Evolutionary conservation across 2,888 invertebrate genomes (phyloP).

Genomic region (Heterodera filipjevi): DNA sequence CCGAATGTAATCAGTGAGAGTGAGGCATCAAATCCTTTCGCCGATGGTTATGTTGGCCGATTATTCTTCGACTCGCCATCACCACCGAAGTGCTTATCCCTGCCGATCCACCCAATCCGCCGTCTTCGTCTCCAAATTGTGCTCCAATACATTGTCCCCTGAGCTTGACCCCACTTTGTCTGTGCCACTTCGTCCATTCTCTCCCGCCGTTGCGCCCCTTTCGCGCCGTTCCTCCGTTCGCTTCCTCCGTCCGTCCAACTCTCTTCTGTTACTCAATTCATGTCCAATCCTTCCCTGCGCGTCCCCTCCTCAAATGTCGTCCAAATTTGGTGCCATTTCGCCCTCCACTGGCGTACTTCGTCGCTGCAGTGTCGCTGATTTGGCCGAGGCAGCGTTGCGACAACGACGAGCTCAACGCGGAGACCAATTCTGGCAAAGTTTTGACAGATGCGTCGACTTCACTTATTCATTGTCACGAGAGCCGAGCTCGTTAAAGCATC

Average conservation of each 20-base stretch:
- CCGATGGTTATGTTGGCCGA: slow-evolving; percentile 2
- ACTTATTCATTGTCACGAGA: not conserved
- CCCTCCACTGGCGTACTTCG: not conserved
- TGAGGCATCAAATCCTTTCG: not conserved
- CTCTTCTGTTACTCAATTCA: not conserved
- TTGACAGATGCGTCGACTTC: not conserved
- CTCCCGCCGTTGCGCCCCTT: not conserved
- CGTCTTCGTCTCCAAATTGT: not conserved
- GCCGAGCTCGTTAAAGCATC: not conserved
- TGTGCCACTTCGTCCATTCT: not conserved
- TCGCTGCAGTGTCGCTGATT: slow-evolving; percentile 12
- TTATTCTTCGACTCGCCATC: not conserved
- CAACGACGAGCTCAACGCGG: slow-evolving; percentile 11
- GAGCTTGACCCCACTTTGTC: not conserved
- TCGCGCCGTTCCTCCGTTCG: not conserved
- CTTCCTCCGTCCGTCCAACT: not conserved
- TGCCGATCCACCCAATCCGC: not conserved
- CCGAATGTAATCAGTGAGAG: not conserved
- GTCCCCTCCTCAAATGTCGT: not conserved
- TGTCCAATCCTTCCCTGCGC: not conserved
- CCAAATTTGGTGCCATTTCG: not conserved
- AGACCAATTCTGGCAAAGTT: not conserved
- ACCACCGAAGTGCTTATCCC: not conserved
- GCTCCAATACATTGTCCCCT: not conserved
- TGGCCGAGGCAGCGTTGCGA: slow-evolving; percentile 25